Evolutionary conservation across 2,113 vertebrate species (phyloP).

Genomic region (Tympanuchus pallidicinctus): DNA sequence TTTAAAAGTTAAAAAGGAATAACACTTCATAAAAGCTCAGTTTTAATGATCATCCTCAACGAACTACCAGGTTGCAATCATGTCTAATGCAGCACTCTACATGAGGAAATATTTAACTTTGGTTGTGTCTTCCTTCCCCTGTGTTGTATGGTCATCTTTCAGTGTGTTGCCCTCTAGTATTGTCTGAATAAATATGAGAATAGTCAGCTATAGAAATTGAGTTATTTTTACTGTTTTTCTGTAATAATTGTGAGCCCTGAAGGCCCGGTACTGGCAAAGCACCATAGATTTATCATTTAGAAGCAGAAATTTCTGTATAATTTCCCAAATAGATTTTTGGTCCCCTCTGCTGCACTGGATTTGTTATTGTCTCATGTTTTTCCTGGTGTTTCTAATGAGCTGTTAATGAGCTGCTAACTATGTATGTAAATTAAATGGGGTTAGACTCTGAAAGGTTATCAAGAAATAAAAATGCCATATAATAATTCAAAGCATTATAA

Average conservation of each 20-base stretch:
- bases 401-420: constrained; percentile 82
- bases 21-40: neutral
- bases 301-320: constrained; percentile 41
- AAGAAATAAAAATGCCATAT: constrained; percentile 58
- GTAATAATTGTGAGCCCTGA: constrained; percentile 57
- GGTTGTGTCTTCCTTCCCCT: neutral
- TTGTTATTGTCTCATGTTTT: constrained; percentile 76
- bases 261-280: constrained; percentile 54
- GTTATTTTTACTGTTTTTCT: constrained; percentile 69
- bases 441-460: constrained; percentile 60
- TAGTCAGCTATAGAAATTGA: constrained; percentile 51
- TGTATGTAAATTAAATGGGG: constrained; percentile 79
- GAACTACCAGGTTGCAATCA: fast-evolving
- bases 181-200: constrained; percentile 53
- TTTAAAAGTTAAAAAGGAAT: neutral
- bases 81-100: neutral
- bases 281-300: constrained; percentile 54
- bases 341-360: constrained; percentile 72
- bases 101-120: neutral
- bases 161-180: constrained; percentile 23
- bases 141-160: neutral
- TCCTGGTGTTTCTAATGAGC: constrained; percentile 76
- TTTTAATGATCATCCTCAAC: neutral
- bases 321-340: constrained; percentile 61
- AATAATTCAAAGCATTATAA: constrained; percentile 52